phyloP scores from a whole-genome alignment of 1,140 invertebrate species.

The Saccostrea cuccullata region DNA sequence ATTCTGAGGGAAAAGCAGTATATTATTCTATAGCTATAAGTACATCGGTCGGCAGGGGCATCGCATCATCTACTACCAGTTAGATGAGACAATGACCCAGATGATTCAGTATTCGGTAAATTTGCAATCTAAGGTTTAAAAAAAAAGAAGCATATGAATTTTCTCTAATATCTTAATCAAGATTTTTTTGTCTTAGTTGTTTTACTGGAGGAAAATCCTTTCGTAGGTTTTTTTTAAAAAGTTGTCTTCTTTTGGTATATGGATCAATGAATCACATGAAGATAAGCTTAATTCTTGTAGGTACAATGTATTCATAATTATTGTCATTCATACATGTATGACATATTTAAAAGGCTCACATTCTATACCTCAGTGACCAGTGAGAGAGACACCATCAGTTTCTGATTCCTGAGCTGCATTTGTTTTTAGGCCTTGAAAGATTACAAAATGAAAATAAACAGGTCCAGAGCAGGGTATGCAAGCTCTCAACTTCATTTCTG shows the following conservation, averaged over 20 bases:
- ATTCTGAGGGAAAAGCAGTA: slow-evolving; percentile 87
- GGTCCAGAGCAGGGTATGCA: slow-evolving; percentile 80
- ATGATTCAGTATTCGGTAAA: slow-evolving; percentile 48
- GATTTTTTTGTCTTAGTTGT: not conserved
- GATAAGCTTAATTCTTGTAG: slow-evolving; percentile 83
- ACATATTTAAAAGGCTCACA: too few species aligned
- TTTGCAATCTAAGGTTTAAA: slow-evolving; percentile 65
- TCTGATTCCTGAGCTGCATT: not conserved
- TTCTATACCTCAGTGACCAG: too few species aligned
- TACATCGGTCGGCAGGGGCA: slow-evolving; percentile 83
- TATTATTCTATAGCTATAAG: too few species aligned
- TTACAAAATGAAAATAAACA: slow-evolving; percentile 89
- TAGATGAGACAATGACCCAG: slow-evolving; percentile 72
- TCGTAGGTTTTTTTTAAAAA: slow-evolving; percentile 86
- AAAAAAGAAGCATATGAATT: too few species aligned
- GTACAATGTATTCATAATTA: not conserved
- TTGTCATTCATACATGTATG: not conserved
- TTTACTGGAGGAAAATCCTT: not conserved
- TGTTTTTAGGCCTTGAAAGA: slow-evolving; percentile 84
- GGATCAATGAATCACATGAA: slow-evolving; percentile 89
- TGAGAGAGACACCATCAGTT: not conserved
- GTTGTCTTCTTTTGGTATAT: slow-evolving; percentile 90
- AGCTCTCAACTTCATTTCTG: too few species aligned
- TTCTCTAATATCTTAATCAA: too few species aligned
- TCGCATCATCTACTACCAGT: slow-evolving; percentile 82